Evolutionary conservation across 2,113 vertebrate species (phyloP), one percentile per base, ranked within the genome.

Genomic region (Protomyctophum bolini): DNA sequence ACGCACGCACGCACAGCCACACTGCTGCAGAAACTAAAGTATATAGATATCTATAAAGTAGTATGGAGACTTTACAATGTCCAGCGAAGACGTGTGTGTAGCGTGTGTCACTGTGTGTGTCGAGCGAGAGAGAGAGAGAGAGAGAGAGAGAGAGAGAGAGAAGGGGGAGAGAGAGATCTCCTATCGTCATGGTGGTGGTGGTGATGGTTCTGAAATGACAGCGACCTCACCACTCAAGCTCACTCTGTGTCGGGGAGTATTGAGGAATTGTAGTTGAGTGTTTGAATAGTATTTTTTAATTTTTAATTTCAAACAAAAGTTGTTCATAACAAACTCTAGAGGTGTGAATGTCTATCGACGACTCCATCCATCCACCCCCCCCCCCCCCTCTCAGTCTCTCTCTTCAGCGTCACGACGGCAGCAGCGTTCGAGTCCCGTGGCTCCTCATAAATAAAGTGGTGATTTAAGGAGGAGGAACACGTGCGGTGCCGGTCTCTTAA

Each of bases 141-240:
- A 77, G 72, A 54, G 57, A 77, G 72, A 54, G 80, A 65, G 76
- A 60, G 66, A 54, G 73, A 58, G 59, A 41, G 63, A 72, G 58
- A 55, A 51, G 33, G 2, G n/a, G n/a, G 57, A 77, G 72, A 54
- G 57, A 21, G 21, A 21, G 21, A 41, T 41, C 33, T 41, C 33
- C 21, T 41, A 6, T 41, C 33, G 5, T 41, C 33, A 41, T 41
- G 33, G 72, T 50, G 58, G 58, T 45, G 10, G 49, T 28, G 75
- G 76, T 70, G 84, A 79, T 88, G 88, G 89, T 92, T 86, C 89
- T 92, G 91, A 92, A 92, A 86, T 89, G 91, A 91, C 92, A 91
- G 90, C 90, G 90, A 91, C 88, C 62, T 86, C 75, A 74, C 68
- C 60, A 33, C 12, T 45, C 28, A 41, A 41, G 2, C 33, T 3